Percentiles rank a stretch among this genome's conserved stretches.
These are phyloP conservation scores for Philaethria dido DNA, from an alignment of 2,888 invertebrate genomes.

Conservation along the genomic window DNA sequence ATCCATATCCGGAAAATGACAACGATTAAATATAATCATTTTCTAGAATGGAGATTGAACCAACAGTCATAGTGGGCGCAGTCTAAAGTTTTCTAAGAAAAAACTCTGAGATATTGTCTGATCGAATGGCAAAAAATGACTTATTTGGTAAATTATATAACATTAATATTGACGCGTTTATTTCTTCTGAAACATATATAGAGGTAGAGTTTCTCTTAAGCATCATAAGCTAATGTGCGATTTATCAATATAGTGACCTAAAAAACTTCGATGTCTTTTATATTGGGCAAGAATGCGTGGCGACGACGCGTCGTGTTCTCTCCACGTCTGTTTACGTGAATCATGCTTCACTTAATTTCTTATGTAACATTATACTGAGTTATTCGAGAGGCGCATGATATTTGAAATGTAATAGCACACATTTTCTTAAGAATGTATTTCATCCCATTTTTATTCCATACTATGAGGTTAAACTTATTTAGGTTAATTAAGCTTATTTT, in stretches of 20 bases:
- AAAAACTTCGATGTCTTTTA: constrained; percentile 21
- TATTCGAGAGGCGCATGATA: constrained; percentile 3
- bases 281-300: constrained; percentile 30
- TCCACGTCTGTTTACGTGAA: constrained; percentile 27
- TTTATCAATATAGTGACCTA: constrained; percentile 7
- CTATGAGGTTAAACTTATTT: no score
- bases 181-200: neutral
- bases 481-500: no score
- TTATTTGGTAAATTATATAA: neutral
- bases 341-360: constrained; percentile 26
- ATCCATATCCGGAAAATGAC: no score
- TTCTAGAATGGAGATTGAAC: no score
- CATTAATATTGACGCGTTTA: neutral
- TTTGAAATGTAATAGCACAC: constrained; percentile 6
- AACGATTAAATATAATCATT: no score
- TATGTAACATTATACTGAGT: constrained; percentile 26
- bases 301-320: constrained; percentile 5
- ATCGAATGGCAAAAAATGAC: no score
- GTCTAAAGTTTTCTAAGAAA: no score
- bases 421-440: neutral
- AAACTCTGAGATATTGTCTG: no score
- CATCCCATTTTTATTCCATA: no score
- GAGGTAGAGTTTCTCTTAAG: neutral
- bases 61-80: no score
- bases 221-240: neutral